Conservation (phyloP, 2,797 vertebrate species). For the Hephaestus fuliginosus region DNA sequence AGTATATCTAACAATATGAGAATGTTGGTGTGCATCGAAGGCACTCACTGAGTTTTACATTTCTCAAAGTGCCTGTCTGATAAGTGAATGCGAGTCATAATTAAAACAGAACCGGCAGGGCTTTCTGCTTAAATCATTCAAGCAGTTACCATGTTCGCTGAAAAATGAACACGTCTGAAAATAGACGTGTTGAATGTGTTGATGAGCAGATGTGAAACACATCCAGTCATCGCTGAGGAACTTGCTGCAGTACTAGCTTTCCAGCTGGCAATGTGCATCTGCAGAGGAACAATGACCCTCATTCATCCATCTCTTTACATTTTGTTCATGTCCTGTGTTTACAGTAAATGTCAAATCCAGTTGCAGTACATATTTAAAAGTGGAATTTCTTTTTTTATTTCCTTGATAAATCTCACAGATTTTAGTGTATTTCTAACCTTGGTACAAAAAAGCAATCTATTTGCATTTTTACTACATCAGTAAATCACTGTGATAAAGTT, state of each 20-base stretch:
- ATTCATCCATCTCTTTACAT: constrained; percentile 16
- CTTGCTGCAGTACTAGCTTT: constrained; percentile 10
- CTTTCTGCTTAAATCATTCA: constrained; percentile 43
- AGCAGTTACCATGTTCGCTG: constrained; percentile 37
- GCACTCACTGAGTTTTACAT: neutral
- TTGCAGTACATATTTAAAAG: neutral
- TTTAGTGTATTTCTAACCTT: neutral
- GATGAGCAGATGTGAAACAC: constrained; percentile 71
- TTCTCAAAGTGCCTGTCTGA: constrained; percentile 17
- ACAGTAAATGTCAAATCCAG: constrained; percentile 5
- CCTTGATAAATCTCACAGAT: neutral
- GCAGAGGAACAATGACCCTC: constrained; percentile 39
- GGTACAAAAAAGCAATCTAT: neutral
- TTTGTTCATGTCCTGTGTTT: constrained; percentile 10
- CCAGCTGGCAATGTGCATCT: constrained; percentile 18
- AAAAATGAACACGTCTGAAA: constrained; percentile 59
- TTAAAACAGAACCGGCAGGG: constrained; percentile 41
- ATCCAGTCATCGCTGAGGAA: constrained; percentile 48
- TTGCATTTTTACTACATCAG: neutral
- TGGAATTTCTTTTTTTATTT: neutral
- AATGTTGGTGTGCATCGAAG: neutral
- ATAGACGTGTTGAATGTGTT: constrained; percentile 61
- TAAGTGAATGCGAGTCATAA: constrained; percentile 38
- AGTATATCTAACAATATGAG: neutral
- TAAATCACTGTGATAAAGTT: constrained; percentile 28